Base-by-base conservation (phyloP, 2,797 vertebrate genomes). In the Amniataba percoides region DNA sequence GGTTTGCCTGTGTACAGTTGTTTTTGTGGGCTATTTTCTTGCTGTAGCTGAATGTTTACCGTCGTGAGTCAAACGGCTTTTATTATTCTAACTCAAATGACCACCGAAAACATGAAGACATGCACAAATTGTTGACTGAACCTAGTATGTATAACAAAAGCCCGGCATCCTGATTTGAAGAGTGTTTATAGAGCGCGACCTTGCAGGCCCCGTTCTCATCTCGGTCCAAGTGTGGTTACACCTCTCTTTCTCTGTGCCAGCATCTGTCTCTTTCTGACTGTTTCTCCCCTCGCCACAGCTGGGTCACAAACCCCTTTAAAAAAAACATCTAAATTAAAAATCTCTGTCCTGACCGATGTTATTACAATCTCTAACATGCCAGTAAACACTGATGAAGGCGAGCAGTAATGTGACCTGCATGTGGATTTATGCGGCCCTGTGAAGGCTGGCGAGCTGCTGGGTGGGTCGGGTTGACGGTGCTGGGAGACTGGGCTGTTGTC, bases 321-420 rank as follows among this genome's bases (percentile, higher is more conserved):
- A 88, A 91, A 88, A 61, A 64, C 89, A 88, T 86, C 86, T 84
- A 89, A 93, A 94, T 92, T 90, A 93, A 89, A 90, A 91, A 91
- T 92, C 92, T 84, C 81, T 93, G 89, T 87, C 87, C 90, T 91
- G 94, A 93, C 93, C 93, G 70, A 90, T 94, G 91, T 95, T 95
- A 92, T 95, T 94, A 93, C 92, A 93, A 93, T 94, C 91, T 92
- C 88, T 93, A 94, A 94, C 93, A 84, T 93, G 86, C 87, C 88
- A 93, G 93, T 95, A 96, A 95, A 96, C 94, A 95, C 63, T 93
- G 93, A 93, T 93, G 92, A 93, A 94, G 92, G 92, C 85, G 65
- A 91, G 90, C 92, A 93, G 93, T 93, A 95, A 94, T 90, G 86
- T 89, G 93, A 95, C 89, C 93, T 91, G 84, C 87, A 83, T 91